These are phyloP conservation scores for Ctenodactylus gundi DNA, from an alignment of 2,113 vertebrate species.

Conservation along the genomic window DNA sequence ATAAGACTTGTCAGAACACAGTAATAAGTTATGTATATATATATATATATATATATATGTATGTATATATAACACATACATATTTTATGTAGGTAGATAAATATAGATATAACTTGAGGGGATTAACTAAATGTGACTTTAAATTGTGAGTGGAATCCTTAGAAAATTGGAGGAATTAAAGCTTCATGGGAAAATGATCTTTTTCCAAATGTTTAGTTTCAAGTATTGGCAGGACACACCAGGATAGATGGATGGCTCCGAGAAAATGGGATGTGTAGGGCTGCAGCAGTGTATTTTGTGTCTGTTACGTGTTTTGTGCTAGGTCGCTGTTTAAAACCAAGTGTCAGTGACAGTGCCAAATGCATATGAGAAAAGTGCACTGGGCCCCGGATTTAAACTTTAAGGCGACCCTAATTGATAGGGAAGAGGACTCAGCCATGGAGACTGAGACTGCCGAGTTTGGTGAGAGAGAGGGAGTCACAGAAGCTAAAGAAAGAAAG, in stretches of 20 bases:
- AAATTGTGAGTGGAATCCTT: conserved; percentile 25
- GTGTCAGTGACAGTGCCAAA: neutral
- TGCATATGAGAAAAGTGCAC: neutral
- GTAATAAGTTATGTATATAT: conserved; percentile 23
- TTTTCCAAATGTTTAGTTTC: conserved; percentile 29
- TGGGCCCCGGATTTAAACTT: neutral
- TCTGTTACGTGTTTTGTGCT: neutral
- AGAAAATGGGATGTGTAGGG: neutral
- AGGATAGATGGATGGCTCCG: neutral
- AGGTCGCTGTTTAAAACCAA: neutral
- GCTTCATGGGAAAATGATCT: conserved; percentile 13
- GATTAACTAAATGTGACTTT: conserved; percentile 19
- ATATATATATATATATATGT: no score
- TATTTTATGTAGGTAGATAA: no score
- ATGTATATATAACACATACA: no score
- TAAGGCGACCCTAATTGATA: neutral
- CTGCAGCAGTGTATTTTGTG: neutral
- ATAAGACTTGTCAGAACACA: conserved; percentile 27
- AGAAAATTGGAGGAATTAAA: conserved; percentile 47
- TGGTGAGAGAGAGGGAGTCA: neutral
- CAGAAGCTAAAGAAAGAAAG: neutral
- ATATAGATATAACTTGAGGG: conserved; percentile 1
- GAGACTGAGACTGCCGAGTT: neutral
- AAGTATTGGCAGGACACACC: neutral
- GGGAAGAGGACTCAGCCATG: neutral